These are phyloP conservation scores for Hesperophylax magnus DNA, from an alignment of 1,140 invertebrate genomes.

Conservation along the genomic window DNA sequence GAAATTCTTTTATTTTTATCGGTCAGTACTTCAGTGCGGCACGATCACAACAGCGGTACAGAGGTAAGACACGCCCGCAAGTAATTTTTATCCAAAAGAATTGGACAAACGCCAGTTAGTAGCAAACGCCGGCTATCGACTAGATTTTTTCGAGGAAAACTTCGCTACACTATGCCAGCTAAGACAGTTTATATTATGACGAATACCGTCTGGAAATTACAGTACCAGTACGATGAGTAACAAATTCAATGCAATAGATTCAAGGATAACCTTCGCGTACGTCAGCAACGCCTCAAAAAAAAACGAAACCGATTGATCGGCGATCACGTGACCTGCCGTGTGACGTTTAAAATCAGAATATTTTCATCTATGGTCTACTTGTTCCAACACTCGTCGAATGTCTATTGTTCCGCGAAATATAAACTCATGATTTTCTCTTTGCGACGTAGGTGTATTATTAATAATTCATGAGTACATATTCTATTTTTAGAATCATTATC, in stretches of 20 bases:
- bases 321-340: background rate
- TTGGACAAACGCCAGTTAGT: slow-evolving; percentile 21
- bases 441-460: too few relatives aligned
- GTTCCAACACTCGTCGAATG: too few relatives aligned
- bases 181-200: slow-evolving; percentile 22
- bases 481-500: too few relatives aligned
- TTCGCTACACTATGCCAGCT: background rate
- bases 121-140: slow-evolving; percentile 6
- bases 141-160: background rate
- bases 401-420: too few relatives aligned
- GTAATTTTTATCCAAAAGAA: background rate
- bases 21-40: background rate
- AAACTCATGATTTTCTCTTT: too few relatives aligned
- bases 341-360: too few relatives aligned
- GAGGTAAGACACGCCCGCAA: slow-evolving; percentile 31
- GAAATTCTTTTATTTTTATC: background rate
- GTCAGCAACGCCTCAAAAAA: slow-evolving; percentile 18
- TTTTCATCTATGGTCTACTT: too few relatives aligned
- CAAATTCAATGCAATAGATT: background rate
- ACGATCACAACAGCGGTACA: slow-evolving; percentile 12
- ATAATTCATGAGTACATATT: too few relatives aligned
- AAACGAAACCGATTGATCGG: too few relatives aligned
- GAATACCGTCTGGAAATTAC: slow-evolving; percentile 31
- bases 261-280: slow-evolving; percentile 28
- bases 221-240: slow-evolving; percentile 33